Base-by-base conservation (phyloP, 2,888 invertebrate species). In the Laothoe populi region DNA sequence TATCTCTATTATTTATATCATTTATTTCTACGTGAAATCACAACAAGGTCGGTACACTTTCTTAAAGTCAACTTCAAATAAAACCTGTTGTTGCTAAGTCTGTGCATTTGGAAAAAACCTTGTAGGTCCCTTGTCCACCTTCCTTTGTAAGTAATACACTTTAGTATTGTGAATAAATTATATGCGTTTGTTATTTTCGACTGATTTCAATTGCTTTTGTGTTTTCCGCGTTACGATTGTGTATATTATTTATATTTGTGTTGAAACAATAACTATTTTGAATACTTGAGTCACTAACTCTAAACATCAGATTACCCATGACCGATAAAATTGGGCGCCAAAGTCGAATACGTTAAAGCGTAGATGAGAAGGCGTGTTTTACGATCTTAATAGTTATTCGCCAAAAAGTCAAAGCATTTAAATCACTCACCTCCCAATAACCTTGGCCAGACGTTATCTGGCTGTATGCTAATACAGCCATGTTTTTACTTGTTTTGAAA, bases 391-490 rank as follows among this genome's bases (percentile, higher is more conserved):
- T 48, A 59, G 45, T 53, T 35, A 53, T 53, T 53, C 11, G 35
- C 35, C 19, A 53, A 53, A 53, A 53, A 53, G 53, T 35, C 53
- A 53, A 53, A 53, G 35, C 19, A 53, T 53, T 53, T 53, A 53
- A 31, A 35, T 62, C 11, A 10, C 84, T 91, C 93, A 96, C 96
- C 95, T 98, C 97, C 97, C 97, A 98, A 86, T 96, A 97, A 70
- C 97, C 96, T 84, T 94, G 94, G 69, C 96, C 96, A 68, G 94
- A 94, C 45, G 95, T 94, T 57, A 97, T 96, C 83, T 96, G 96
- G 78, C 97, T 97, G 64, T 97, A 97, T 61, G 97, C 97, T 71
- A 98, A 90, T 53, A 98, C 96, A 35, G 97, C 97, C 88, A 96
- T 95, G 70, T 95, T 96, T 76, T 96, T 95, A 77, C 95, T 96